Percentiles rank a stretch among this genome's conserved stretches.
phyloP scores from a whole-genome alignment of 2,113 vertebrate species.

The Rhadina sibilatrix region DNA sequence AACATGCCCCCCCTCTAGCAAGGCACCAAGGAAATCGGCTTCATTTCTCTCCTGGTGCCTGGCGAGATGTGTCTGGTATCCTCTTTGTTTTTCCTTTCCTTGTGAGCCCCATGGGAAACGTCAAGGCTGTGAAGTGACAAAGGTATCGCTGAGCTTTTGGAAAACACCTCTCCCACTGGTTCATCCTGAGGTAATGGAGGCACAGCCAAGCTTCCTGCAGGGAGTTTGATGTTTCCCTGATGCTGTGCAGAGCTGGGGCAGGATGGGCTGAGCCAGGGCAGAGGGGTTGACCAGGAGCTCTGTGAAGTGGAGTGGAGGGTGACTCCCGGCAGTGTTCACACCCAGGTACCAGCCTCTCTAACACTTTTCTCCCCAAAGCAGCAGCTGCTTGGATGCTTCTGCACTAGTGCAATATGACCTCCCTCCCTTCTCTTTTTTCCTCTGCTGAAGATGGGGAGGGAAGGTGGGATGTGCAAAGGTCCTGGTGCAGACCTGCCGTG shows the following conservation, averaged over 20 bases:
- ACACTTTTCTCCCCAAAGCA: neutral
- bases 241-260: neutral
- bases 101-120: neutral
- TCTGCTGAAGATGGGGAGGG: neutral
- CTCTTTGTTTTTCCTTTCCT: neutral
- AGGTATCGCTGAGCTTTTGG: neutral
- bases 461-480: neutral
- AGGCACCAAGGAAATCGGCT: neutral
- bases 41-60: neutral
- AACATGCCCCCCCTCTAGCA: neutral
- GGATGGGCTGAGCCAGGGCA: neutral
- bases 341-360: fast-evolving
- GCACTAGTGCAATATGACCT: neutral
- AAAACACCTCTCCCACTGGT: neutral
- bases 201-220: neutral
- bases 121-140: neutral
- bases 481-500: neutral
- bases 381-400: neutral
- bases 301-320: fast-evolving
- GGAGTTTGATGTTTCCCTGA: neutral
- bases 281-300: neutral
- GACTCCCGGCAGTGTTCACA: neutral
- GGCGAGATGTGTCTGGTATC: neutral
- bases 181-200: neutral
- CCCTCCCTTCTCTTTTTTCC: neutral